Percentiles rank a stretch among this genome's conserved stretches.
Conservation (phyloP, 2,113 vertebrate genomes). For the Tursiops truncatus region DNA sequence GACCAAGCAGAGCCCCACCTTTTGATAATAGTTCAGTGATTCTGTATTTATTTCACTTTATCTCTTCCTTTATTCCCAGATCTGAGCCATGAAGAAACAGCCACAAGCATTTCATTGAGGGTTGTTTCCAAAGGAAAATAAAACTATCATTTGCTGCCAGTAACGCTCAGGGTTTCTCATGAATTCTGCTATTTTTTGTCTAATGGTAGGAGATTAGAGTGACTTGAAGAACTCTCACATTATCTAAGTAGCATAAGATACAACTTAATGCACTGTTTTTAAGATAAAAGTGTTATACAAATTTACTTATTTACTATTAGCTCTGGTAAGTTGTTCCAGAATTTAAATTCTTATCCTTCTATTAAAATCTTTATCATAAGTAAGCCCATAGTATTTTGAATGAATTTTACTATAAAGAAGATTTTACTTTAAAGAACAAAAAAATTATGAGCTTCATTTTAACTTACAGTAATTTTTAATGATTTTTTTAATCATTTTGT, state of each 20-base stretch:
- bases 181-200: not conserved
- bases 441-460: not conserved
- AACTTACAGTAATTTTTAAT: not conserved
- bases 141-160: not conserved
- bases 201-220: not conserved
- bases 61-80: not conserved
- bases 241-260: not conserved
- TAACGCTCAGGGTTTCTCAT: not conserved
- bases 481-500: not conserved
- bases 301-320: not conserved
- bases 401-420: not conserved
- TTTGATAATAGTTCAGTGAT: not conserved
- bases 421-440: not conserved
- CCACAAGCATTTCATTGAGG: not conserved
- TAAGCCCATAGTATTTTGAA: not conserved
- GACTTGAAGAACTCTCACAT: not conserved
- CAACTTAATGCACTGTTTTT: not conserved
- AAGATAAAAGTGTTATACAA: not conserved
- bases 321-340: not conserved
- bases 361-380: not conserved
- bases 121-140: not conserved
- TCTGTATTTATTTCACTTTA: constrained; percentile 25
- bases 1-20: not conserved
- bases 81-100: not conserved
- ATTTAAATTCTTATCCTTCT: not conserved